Conservation (phyloP, 2,113 vertebrate genomes). For the Hyla sarda region DNA sequence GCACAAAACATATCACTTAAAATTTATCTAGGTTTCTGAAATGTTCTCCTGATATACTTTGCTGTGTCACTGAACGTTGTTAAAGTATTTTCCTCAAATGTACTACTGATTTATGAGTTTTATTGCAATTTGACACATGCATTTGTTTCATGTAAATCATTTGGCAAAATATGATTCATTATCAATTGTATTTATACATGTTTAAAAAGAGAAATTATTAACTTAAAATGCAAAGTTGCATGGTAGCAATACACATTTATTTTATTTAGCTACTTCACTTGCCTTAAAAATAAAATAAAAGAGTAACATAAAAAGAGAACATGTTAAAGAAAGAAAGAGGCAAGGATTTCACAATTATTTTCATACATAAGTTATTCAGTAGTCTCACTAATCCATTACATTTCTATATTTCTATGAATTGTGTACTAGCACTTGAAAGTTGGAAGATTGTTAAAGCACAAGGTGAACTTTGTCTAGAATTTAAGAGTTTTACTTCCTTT, state of each 20-base stretch:
- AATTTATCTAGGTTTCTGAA: background rate
- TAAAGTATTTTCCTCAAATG: constrained; percentile 14
- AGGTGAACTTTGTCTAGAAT: constrained; percentile 70
- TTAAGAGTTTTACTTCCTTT: constrained; percentile 59
- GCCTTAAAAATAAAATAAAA: constrained; percentile 69
- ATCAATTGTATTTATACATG: background rate
- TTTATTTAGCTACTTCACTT: constrained; percentile 73
- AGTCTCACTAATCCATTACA: constrained; percentile 57
- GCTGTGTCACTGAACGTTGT: background rate
- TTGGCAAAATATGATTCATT: background rate
- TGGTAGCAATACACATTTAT: constrained; percentile 74
- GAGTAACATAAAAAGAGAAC: constrained; percentile 7
- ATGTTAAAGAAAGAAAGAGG: constrained; percentile 63
- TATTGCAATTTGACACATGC: background rate
- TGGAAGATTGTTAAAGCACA: constrained; percentile 77
- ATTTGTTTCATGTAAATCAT: constrained; percentile 4
- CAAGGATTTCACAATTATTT: constrained; percentile 68
- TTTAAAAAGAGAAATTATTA: constrained; percentile 62
- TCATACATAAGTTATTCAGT: constrained; percentile 66
- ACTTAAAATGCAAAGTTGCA: constrained; percentile 72
- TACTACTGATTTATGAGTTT: background rate
- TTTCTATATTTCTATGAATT: constrained; percentile 11
- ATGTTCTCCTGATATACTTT: background rate
- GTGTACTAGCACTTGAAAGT: constrained; percentile 69
- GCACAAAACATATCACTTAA: constrained; percentile 17